phyloP scores from a whole-genome alignment of 2,888 invertebrate species.

The Bugulina stolonifera region DNA sequence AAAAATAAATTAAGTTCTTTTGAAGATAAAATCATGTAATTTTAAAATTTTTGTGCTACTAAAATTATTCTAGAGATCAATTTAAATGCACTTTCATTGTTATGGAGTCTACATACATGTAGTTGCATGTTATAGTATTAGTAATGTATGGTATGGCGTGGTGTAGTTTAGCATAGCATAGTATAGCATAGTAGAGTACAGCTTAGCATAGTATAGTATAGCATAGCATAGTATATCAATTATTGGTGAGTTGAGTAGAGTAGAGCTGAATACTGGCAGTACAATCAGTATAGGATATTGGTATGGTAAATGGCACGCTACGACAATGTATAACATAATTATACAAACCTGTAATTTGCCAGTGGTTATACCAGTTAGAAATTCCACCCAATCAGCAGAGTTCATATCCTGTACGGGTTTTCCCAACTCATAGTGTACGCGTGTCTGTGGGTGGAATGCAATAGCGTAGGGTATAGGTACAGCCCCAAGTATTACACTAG shows the following conservation, averaged over 20 bases:
- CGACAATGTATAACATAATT: background rate
- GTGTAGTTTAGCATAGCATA: no score
- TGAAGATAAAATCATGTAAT: no score
- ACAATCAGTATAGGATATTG: background rate
- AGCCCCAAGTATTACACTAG: slow-evolving; percentile 84
- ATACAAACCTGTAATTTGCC: slow-evolving; percentile 67
- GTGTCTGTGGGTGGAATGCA: slow-evolving; percentile 5
- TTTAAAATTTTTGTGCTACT: no score
- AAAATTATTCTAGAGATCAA: no score
- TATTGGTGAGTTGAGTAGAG: background rate
- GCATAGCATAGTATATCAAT: no score
- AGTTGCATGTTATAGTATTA: no score
- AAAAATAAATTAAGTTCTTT: no score
- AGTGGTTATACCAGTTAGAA: slow-evolving; percentile 70
- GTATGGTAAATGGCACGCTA: background rate
- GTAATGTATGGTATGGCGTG: no score
- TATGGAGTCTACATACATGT: no score
- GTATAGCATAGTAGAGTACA: no score
- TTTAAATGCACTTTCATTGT: no score
- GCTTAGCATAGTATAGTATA: no score
- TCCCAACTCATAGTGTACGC: background rate
- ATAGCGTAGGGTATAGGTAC: slow-evolving; percentile 48
- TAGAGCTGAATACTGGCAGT: background rate
- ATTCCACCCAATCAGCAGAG: slow-evolving; percentile 68
- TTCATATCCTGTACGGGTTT: slow-evolving; percentile 61